Evolutionary conservation across 2,888 invertebrate genomes (phyloP), one percentile per base, ranked within the genome.

Genomic region (Cordilura impudica): DNA sequence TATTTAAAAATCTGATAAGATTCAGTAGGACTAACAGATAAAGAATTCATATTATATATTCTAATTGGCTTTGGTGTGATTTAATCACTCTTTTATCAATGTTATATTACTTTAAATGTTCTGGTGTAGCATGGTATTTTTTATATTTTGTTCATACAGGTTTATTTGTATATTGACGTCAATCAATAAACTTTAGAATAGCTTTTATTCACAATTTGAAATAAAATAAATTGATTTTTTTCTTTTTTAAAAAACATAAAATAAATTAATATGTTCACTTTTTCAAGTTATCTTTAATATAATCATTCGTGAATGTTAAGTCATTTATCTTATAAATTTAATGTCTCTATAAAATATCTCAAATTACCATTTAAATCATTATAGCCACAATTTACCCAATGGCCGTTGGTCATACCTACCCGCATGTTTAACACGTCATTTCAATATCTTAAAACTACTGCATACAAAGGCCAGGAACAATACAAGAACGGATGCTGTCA

Each of bases 401-500:
- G 4, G 18, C 16, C 23, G 18, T 16, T 70, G 70, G 53, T 53
- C 60, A 61, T 56, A 65, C 21, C 31, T 31, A 69, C 31, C 61
- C 58, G 35, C 21, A 54, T 58, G 58, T 72, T 70, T 73, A 65
- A 65, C 76, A 77, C 39, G 76, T 54, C 69, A 70, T 39, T 60
- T 39, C 16, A 60, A 67, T 31, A 66, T 60, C 45, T 67, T 45
- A 45, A 49, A 61, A 61, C 70, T 29, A 67, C 60, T 74, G 60
- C 56, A 65, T 47, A 16, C 19, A 65, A 47, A 60, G 43, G 18
- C 5, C 35, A 49, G 14, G 12, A 31, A 54, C 23, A 54, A 75
- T 61, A 43, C 31, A 77, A 80, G 74, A 77, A 73, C n/a, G 73
- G 77, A 81, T 77, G 80, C 66, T 81, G 73, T 81, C 73, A 77